A percentile compares a stretch with the other conserved stretches of the same genome.
These are phyloP conservation scores for Amblyornis subalaris DNA, from an alignment of 2,113 vertebrate genomes.

Conservation along the genomic window DNA sequence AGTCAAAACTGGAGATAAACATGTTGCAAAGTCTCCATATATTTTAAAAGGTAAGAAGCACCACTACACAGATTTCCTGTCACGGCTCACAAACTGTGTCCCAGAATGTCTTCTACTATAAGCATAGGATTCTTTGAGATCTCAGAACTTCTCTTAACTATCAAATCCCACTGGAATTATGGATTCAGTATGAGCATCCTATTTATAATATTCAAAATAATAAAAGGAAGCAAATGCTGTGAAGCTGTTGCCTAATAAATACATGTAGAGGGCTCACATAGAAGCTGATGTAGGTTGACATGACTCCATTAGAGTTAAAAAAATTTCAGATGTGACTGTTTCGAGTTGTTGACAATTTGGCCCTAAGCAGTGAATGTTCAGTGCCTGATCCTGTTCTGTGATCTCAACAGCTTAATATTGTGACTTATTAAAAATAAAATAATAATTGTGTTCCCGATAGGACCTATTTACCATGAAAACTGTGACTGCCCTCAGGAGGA, in stretches of 20 bases:
- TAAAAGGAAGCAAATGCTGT: not conserved
- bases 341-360: not conserved
- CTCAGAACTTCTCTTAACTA: not conserved
- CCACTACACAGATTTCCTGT: not conserved
- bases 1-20: conserved; percentile 74
- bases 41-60: conserved; percentile 82
- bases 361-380: not conserved
- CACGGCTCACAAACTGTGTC: not conserved
- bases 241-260: not conserved
- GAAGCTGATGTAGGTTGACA: not conserved
- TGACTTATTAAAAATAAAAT: not conserved
- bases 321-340: not conserved
- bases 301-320: not conserved
- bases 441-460: conserved; percentile 60
- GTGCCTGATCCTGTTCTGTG: not conserved
- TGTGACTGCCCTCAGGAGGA: conserved; percentile 88
- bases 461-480: conserved; percentile 90
- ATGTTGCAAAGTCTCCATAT: conserved; percentile 89
- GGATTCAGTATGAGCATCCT: not conserved
- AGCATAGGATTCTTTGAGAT: not conserved
- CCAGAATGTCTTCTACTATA: not conserved
- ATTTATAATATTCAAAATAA: not conserved
- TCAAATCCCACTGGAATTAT: not conserved
- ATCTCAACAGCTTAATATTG: not conserved
- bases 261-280: not conserved